Evolutionary conservation across 2,797 vertebrate genomes (phyloP).

Genomic region (Mustela erminea): DNA sequence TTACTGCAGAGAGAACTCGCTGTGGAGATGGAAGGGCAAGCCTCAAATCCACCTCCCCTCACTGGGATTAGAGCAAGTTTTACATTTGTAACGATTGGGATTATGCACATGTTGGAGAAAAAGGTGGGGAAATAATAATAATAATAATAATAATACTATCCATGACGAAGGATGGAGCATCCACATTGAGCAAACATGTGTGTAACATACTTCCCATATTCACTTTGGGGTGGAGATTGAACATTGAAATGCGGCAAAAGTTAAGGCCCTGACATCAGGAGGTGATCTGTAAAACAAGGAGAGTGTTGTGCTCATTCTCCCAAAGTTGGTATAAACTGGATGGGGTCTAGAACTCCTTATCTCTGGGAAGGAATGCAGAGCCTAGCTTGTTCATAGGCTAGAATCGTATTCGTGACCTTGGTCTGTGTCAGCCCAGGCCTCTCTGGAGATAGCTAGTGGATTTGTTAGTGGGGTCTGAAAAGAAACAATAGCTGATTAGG

Average conservation of each 20-base stretch:
- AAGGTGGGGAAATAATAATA: neutral
- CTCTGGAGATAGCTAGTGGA: neutral
- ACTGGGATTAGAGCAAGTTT: neutral
- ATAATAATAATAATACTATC: neutral
- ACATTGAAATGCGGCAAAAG: neutral
- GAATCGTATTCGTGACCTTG: neutral
- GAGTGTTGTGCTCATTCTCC: neutral
- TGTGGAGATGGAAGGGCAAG: neutral
- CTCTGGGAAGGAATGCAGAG: neutral
- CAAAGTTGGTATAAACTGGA: neutral
- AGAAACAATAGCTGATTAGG: neutral
- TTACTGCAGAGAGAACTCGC: neutral
- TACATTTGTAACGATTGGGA: neutral
- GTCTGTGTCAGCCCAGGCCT: neutral
- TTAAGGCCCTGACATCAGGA: neutral
- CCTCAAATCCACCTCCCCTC: neutral
- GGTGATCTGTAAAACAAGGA: neutral
- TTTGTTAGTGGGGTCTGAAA: neutral
- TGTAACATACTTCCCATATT: neutral
- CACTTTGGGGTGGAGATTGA: neutral
- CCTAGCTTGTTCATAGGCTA: neutral
- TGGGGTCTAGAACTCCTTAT: neutral
- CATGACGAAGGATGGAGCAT: neutral
- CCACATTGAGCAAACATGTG: neutral
- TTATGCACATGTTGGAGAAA: neutral